A percentile compares a stretch with the other conserved stretches of the same genome.
Evolutionary conservation across 2,888 invertebrate genomes (phyloP).

Genomic region (Drosophila suboccidentalis): DNA sequence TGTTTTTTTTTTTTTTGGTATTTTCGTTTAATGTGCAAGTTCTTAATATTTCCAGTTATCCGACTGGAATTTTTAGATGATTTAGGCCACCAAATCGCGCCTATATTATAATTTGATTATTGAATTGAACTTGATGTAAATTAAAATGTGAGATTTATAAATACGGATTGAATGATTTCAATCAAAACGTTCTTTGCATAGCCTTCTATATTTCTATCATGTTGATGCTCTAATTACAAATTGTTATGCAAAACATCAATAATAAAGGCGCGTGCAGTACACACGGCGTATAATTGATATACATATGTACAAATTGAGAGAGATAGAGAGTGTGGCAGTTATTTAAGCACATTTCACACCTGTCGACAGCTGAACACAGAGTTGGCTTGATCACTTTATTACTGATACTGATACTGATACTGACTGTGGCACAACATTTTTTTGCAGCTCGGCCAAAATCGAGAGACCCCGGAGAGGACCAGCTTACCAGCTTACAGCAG

Average conservation of each 20-base stretch:
- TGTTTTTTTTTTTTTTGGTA: not conserved
- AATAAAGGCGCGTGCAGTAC: slow-evolving; percentile 9
- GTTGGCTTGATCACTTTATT: slow-evolving; percentile 39
- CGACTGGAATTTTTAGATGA: slow-evolving; percentile 22
- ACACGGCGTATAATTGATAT: slow-evolving; percentile 44
- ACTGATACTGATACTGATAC: slow-evolving; percentile 35
- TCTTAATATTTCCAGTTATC: slow-evolving; percentile 31
- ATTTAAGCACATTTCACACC: slow-evolving; percentile 11
- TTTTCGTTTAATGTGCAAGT: slow-evolving; percentile 13
- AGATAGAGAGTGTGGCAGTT: not conserved
- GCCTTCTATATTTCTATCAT: slow-evolving; percentile 23
- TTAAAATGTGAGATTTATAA: slow-evolving; percentile 20
- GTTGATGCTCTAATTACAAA: slow-evolving; percentile 27
- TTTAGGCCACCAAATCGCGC: slow-evolving; percentile 12
- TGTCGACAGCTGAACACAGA: slow-evolving; percentile 24
- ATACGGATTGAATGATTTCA: slow-evolving; percentile 6
- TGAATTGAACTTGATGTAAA: slow-evolving; percentile 27
- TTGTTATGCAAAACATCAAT: slow-evolving; percentile 28
- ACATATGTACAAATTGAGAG: not conserved
- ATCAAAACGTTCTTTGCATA: slow-evolving; percentile 28
- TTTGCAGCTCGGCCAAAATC: slow-evolving; percentile 6
- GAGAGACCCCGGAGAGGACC: slow-evolving; percentile 5
- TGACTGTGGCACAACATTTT: slow-evolving; percentile 31
- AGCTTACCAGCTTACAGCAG: slow-evolving; percentile 13
- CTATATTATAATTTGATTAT: slow-evolving; percentile 16